Base-by-base conservation (phyloP, 2,797 vertebrate genomes). In the Urophycis tenuis region DNA sequence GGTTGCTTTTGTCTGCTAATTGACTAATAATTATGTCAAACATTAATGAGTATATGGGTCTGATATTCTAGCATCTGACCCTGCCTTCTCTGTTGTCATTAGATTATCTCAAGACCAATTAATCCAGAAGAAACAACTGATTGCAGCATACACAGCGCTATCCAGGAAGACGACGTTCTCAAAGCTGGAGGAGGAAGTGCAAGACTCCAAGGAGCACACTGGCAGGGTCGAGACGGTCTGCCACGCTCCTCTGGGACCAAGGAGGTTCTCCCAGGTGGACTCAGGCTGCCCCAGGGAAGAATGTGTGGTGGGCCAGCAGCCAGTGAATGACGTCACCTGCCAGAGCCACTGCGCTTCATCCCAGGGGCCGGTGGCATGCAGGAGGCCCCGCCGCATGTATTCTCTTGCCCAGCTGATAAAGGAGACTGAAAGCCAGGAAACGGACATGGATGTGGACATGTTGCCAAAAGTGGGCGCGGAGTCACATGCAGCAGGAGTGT, bases 381-480 rank as follows among this genome's bases (percentile, higher is more conserved):
- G 0, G 41, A 74, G 19, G 32, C 75, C 39, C 32, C 25, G 34
- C 60, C 71, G 12, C 10, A 72, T 7, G 30, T 80, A 79, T 81
- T 91, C 87, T 0, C 72, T 94, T 22, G 84, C 93, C 1, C 84
- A 75, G 32, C 85, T 94, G 41, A 90, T 94, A 70, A 53, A 85
- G 0, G 90, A 92, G 72, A 88, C 90, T 0, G 93, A 94, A 87
- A 93, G 91, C 80, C 89, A 89, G 67, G 83, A 85, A 4, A 15
- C 2, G 33, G 81, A 82, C 35, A 2, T 19, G 8, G 72, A 83
- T 17, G 72, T 49, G n/a, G 17, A 3, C 67, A 8, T 41, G 31
- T 76, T 82, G 2, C 15, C 2, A 30, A 80, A 81, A 39, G 3
- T 22, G 9, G 69, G 74, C 72, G 29, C 39, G 0, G 33, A 3